Evolutionary conservation across 2,797 vertebrate species (phyloP), one percentile per base, ranked within the genome.

Genomic region (Distichodus sexfasciatus): DNA sequence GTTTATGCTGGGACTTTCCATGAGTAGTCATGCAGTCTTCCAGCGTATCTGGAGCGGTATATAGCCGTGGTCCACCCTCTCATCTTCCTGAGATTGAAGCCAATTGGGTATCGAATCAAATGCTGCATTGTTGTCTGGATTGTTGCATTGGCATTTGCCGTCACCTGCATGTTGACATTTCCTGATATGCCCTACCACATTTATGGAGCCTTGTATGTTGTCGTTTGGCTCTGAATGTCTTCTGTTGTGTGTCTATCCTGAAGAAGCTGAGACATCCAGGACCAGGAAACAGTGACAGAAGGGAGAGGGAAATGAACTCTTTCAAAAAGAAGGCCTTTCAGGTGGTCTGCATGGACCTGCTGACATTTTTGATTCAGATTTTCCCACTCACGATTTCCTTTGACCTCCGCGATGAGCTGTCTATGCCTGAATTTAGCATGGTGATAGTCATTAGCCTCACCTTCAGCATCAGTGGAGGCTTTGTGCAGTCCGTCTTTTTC

Each of bases 11-110:
- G 35, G 44, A n/a, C 2, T 1, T 7, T 35, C 33, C 1, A 15
- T 60, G 35, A 0, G 1, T 0, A n/a, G 36, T 23, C 54, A 35
- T 2, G 2, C 31, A 3, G 2, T 48, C 5, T 47, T 69, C 15
- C 66, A 59, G 43, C 29, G 43, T 69, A 55, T 40, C 21, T 60
- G 15, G 55, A 69, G 66, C 44, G 55, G 9, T 69, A 59, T 8
- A 2, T 69, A 2, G 66, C 44, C 4, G 35, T 69, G 23, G 6
- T 60, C 35, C 66, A 60, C 21, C 66, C 55, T 4, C 3, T 69
- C 14, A 7, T 17, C 24, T 68, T 68, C 44, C 21, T 48, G 6
- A 59, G 12, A 44, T 50, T 19, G 33, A 50, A 24, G 9, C 6
- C 66, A 24, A 14, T 40, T 1, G 10, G 33, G 6, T 68, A 68